Evolutionary conservation across 2,797 vertebrate genomes (phyloP), one percentile per base, ranked within the genome.

Genomic region (Sebastes matsubarae): DNA sequence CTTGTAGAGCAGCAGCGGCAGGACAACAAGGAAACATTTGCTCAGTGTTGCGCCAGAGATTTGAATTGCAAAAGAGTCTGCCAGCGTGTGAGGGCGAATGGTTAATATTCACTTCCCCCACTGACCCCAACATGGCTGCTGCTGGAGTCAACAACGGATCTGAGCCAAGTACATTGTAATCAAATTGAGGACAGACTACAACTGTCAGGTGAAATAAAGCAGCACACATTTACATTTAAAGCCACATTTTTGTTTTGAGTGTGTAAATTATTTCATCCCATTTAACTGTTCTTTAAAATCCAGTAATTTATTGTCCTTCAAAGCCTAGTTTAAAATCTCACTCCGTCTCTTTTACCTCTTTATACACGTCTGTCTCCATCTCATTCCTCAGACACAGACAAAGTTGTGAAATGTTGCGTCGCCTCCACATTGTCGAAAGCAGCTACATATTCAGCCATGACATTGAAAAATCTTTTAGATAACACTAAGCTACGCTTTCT

Each of bases 51-150:
- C 80, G 57, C 61, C 71, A 80, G 61, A 84, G 46, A 94, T 95
- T 94, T 94, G 92, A 91, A 89, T 93, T 92, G 94, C 93, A 94
- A 95, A 95, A 85, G 59, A 86, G 75, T 7, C 34, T 4, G 58
- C 27, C 52, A 27, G 82, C 46, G 72, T 85, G 79, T 79, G 80
- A 85, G 84, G 83, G 72, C 36, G 1, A 81, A 69, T 42, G 6
- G 84, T 81, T 72, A 72, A 82, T 25, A 70, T 71, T 75, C 77
- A 76, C 80, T 61, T 68, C 65, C 22, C 72, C 79, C 59, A 30
- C 50, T 80, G 59, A 77, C 83, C 76, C 61, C 65, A 76, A 81
- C 71, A 61, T 60, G 81, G 83, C 66, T 32, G 63, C 80, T 4
- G 8, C 24, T 68, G 22, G 68, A 42, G 52, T 61, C 80, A 80